Conservation (phyloP, 2,113 vertebrate species). For the Lampris megalopsis region DNA sequence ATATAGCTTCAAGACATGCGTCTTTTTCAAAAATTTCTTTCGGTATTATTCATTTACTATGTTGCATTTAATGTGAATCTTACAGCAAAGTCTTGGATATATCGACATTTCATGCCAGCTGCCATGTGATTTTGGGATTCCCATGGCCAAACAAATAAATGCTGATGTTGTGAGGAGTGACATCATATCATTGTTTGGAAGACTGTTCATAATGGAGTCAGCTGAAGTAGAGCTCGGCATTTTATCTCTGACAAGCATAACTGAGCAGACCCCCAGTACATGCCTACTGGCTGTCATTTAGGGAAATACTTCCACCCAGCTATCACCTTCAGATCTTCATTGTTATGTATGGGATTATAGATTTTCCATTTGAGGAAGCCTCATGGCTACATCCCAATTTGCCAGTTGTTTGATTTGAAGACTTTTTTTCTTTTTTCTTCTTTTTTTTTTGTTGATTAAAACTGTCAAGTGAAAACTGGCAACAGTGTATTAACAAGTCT, state of each 20-base stretch:
- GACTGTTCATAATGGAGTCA: conserved; percentile 56
- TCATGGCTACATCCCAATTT: neutral
- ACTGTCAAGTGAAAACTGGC: neutral
- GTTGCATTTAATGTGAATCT: neutral
- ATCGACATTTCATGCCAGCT: conserved; percentile 17
- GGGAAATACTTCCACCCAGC: neutral
- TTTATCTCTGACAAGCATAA: conserved; percentile 40
- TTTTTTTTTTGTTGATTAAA: conserved; percentile 1
- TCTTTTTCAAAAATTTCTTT: conserved; percentile 6
- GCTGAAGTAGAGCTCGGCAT: conserved; percentile 54
- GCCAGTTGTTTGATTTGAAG: conserved; percentile 12
- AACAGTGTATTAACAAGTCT: no score
- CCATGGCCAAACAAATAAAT: conserved; percentile 33
- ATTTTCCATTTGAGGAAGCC: neutral
- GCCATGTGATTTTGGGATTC: conserved; percentile 1
- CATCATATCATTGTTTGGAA: conserved; percentile 37
- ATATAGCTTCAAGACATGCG: neutral
- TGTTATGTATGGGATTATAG: neutral
- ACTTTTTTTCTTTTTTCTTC: neutral
- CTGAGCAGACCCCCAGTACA: conserved; percentile 2
- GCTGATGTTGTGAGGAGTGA: conserved; percentile 33
- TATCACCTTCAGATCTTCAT: neutral
- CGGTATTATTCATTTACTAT: neutral
- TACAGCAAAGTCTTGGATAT: neutral
- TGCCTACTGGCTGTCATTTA: neutral